phyloP scores from a whole-genome alignment of 2,113 vertebrate genomes.

The Lota lota region DNA sequence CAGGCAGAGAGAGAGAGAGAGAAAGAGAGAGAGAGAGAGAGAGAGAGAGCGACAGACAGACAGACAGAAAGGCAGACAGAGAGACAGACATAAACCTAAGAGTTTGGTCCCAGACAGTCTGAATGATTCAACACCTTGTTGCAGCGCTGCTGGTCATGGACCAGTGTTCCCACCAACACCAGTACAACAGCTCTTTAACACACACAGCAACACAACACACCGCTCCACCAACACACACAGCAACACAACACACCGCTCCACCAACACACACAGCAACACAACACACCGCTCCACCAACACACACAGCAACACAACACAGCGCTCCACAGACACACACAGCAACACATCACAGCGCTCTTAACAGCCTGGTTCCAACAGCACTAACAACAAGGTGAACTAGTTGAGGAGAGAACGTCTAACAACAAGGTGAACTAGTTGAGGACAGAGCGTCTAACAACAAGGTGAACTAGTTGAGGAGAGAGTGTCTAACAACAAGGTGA shows the following conservation, averaged over 20 bases:
- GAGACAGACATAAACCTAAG: neutral
- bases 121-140: neutral
- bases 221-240: neutral
- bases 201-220: neutral
- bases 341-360: neutral
- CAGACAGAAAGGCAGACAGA: neutral
- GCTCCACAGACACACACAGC: constrained; percentile 1
- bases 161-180: no score
- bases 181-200: no score
- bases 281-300: constrained; percentile 8
- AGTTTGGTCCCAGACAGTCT: neutral
- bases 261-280: neutral
- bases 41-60: no score
- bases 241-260: neutral
- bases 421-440: no score
- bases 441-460: no score
- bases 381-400: no score
- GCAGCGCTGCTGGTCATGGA: no score
- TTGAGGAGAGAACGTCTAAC: no score
- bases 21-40: no score
- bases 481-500: no score
- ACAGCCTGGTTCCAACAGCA: neutral
- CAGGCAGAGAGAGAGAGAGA: no score
- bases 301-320: neutral
- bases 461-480: no score